Base-by-base conservation (phyloP, 2,113 vertebrate genomes). In the Entelurus aequoreus region DNA sequence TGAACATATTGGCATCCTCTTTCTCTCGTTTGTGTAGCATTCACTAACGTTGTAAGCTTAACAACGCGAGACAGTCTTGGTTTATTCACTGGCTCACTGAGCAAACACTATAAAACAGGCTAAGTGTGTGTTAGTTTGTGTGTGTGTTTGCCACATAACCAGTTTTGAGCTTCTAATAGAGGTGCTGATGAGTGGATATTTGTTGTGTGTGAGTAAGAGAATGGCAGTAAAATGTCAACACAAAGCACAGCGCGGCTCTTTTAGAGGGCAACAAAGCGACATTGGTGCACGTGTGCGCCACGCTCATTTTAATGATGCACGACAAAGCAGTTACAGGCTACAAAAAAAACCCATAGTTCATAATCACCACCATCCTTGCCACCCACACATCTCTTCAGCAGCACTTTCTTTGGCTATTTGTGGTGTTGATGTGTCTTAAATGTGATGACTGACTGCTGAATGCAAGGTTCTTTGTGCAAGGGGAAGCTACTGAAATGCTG, bases 151-250 rank as follows among this genome's bases (percentile, higher is more conserved):
- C 62, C 56, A 66, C 69, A 69, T 60, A 69, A 62, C 47, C 48
- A 40, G 48, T 62, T 66, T 61, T 9, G 54, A 61, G 15, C 52
- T 5, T 42, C 63, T 69, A 58, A 65, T 40, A 53, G 68, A 66
- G 70, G 66, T 80, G 58, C 68, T 67, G 80, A 76, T 63, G 76
- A 51, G 44, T 55, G 53, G 65, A 50, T 75, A 54, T 78, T 54
- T 71, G 61, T 62, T 69, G 60, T 51, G 61, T 54, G 6, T 44
- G 62, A 51, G 58, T 6, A 40, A 54, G 57, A 63, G 63, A 68
- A 56, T 54, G 40, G 58, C 52, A 15, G 60, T 40, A 52, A 44
- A 51, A 65, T 66, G 62, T 59, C 74, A 76, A 55, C 53, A 44
- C 53, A 69, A 62, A 65, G 67, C 80, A 59, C 75, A 71, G 72